Evolutionary conservation across 2,888 invertebrate genomes (phyloP).

Genomic region (Eilema griseolum): DNA sequence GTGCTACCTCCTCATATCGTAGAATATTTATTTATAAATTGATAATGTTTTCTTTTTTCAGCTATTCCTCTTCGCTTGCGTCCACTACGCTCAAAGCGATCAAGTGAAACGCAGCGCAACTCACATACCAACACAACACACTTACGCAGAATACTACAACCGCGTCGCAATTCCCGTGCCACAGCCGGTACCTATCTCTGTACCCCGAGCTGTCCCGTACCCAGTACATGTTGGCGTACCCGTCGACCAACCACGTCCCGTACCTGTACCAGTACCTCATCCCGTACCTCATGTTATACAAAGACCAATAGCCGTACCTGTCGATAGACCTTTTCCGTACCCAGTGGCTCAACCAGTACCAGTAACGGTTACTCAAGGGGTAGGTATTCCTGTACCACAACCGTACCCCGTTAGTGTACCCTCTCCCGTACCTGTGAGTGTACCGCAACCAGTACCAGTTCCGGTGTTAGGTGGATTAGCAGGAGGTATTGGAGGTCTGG

Average conservation of each 20-base stretch:
- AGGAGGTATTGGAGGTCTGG: not conserved
- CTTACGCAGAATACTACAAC: constrained; percentile 79
- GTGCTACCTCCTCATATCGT: too few species aligned
- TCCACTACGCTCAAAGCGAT: constrained; percentile 44
- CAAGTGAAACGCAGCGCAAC: constrained; percentile 54
- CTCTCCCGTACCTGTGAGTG: constrained; percentile 74
- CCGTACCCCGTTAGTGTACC: constrained; percentile 81
- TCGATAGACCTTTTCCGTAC: constrained; percentile 86
- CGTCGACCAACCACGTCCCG: constrained; percentile 80
- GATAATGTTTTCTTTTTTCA: constrained; percentile 46
- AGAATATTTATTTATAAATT: not conserved
- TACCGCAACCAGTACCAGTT: constrained; percentile 69
- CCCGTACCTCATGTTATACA: constrained; percentile 82
- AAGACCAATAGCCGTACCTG: constrained; percentile 78
- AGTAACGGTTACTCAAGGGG: constrained; percentile 81
- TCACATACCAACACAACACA: constrained; percentile 71
- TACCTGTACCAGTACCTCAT: constrained; percentile 80
- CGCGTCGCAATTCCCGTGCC: constrained; percentile 84
- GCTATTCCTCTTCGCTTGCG: constrained; percentile 59
- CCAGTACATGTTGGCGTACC: constrained; percentile 83
- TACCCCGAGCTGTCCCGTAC: constrained; percentile 79
- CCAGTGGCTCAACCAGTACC: constrained; percentile 85
- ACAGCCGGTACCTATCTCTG: constrained; percentile 75
- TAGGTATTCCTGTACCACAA: constrained; percentile 85
- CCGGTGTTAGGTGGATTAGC: constrained; percentile 37